Base-by-base conservation (phyloP, 2,113 vertebrate genomes). In the Prunella himalayana region DNA sequence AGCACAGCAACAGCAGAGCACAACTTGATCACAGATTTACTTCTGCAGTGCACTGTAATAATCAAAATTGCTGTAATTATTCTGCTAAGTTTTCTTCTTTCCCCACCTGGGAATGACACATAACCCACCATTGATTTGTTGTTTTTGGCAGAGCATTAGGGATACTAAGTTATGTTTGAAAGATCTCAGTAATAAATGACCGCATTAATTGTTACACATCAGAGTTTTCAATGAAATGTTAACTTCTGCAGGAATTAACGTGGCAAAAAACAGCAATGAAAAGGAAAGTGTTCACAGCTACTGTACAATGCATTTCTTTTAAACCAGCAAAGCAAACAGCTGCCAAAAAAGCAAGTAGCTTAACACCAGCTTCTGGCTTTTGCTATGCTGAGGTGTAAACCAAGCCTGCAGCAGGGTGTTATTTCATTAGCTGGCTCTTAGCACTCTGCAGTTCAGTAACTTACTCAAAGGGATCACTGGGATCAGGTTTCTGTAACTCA, bases 391-490 rank as follows among this genome's bases (percentile, higher is more conserved):
- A 91, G 64, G 33, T 50, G 53, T 75, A 95, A 94, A 65, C 57
- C 78, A 88, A 25, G 22, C 59, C 92, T 61, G 13, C 78, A 84
- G 66, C 50, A 86, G 69, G 72, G n/a, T 44, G 59, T 75, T 73
- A 33, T 37, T n/a, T 56, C 54, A 37, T 92, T 23, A 93, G 86
- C 51, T 41, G 51, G 77, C 61, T 90, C 69, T 91, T 50, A 66
- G 61, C 42, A 49, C 45, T 3, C 85, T 22, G 44, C 10, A 1
- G 65, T 64, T 57, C 65, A 61, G 15, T 11, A 83, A 99, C 99
- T 99, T 97, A 99, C 99, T 99, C 98, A 64, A 99, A 99, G 17
- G 99, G 99, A 80, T 99, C 99, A 16, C 99, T 99, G 96, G 98
- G 98, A 96, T 99, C 99, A 13, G 83, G 78, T 73, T 98, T 99